Percentiles rank a stretch among this genome's conserved stretches.
Conservation (phyloP, 1,140 invertebrate species). For the Philotrypesis tridentata region DNA sequence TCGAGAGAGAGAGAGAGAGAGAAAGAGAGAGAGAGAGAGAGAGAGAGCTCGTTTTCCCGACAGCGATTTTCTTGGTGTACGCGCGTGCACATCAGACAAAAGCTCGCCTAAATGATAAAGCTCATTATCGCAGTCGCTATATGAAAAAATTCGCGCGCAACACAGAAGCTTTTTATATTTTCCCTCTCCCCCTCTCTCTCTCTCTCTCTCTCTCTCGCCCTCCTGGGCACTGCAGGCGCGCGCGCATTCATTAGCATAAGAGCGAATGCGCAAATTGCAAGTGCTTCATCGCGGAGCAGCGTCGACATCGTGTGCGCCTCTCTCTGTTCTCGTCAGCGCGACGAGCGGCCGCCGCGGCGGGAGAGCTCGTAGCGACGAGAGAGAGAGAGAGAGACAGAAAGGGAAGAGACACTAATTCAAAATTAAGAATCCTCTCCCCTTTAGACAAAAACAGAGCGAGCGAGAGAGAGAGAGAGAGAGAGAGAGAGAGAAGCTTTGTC, state of each 20-base stretch:
- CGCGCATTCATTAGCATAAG: background rate
- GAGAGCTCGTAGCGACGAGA: background rate
- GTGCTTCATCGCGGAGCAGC: background rate
- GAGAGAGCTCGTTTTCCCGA: no score
- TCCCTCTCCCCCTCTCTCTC: no score
- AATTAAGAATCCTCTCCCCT: conserved; percentile 39
- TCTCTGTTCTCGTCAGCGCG: background rate
- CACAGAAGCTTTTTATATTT: background rate
- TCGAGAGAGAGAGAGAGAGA: no score
- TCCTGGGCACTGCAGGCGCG: no score
- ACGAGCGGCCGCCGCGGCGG: no score
- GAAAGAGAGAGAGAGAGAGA: no score
- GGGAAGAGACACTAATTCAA: conserved; percentile 20
- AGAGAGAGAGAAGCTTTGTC: conserved; percentile 20
- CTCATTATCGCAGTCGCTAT: background rate
- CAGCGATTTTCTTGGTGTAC: no score
- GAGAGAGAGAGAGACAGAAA: background rate
- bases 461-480: background rate
- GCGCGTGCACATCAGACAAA: no score
- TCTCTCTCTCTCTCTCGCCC: no score
- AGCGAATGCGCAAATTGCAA: conserved; percentile 15
- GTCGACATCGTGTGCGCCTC: background rate
- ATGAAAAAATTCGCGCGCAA: background rate
- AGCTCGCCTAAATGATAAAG: background rate
- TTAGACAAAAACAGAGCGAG: conserved; percentile 17